These are phyloP conservation scores for Barbus barbus DNA, from an alignment of 2,113 vertebrate species.

Conservation along the genomic window DNA sequence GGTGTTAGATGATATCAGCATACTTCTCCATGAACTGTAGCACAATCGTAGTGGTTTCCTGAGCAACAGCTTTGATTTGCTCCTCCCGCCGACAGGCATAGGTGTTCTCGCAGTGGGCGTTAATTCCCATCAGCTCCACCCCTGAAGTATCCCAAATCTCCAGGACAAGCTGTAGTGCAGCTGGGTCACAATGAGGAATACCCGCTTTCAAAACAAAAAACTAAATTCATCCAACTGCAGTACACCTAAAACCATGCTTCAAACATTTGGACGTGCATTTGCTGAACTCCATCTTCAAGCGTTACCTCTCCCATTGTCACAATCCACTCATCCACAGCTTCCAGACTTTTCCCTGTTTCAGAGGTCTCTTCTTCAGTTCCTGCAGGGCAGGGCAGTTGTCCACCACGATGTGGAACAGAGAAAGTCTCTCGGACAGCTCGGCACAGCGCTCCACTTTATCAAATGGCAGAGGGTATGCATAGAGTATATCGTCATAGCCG, in stretches of 20 bases:
- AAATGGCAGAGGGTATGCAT: slow-evolving; percentile 76
- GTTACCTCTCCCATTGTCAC: slow-evolving; percentile 79
- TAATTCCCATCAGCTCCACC: slow-evolving; percentile 77
- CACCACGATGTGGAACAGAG: slow-evolving; percentile 78
- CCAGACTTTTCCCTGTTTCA: slow-evolving; percentile 72
- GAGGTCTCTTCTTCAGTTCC: slow-evolving; percentile 63
- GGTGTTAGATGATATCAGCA: slow-evolving; percentile 37
- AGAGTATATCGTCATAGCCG: slow-evolving; percentile 86
- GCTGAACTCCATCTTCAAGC: not conserved
- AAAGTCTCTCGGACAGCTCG: slow-evolving; percentile 71
- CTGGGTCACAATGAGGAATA: slow-evolving; percentile 68
- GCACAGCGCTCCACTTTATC: slow-evolving; percentile 78
- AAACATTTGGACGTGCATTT: not conserved
- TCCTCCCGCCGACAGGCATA: slow-evolving; percentile 74
- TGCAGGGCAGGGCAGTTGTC: slow-evolving; percentile 72
- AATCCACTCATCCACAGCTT: slow-evolving; percentile 84
- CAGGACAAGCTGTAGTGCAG: slow-evolving; percentile 70
- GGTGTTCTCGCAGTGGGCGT: slow-evolving; percentile 83
- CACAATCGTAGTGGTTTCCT: slow-evolving; percentile 70
- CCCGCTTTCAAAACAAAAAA: slow-evolving; percentile 69
- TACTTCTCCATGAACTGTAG: slow-evolving; percentile 81
- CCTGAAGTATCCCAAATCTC: slow-evolving; percentile 62
- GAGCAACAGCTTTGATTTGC: slow-evolving; percentile 74
- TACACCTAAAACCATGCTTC: not conserved
- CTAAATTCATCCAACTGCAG: no score